phyloP scores from a whole-genome alignment of 2,113 vertebrate genomes.

The Takifugu bimaculatus region DNA sequence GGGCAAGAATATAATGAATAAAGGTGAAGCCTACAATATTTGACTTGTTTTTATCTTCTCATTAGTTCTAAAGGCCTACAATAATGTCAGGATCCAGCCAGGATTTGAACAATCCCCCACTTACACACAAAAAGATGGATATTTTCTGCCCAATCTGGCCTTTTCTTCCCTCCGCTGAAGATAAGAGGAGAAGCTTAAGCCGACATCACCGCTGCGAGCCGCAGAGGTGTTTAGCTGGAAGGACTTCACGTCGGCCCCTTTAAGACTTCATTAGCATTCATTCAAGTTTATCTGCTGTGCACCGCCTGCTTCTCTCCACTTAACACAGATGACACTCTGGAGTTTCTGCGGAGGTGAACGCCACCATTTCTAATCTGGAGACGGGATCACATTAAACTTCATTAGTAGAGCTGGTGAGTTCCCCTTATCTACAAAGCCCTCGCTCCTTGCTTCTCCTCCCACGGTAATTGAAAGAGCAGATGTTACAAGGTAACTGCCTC shows the following conservation, averaged over 20 bases:
- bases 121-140: background rate
- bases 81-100: background rate
- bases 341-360: constrained; percentile 30
- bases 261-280: constrained; percentile 30
- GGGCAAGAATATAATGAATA: background rate
- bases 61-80: background rate
- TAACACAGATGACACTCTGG: constrained; percentile 25
- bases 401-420: constrained; percentile 50
- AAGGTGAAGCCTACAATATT: no score
- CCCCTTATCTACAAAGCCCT: constrained; percentile 59
- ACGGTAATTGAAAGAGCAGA: constrained; percentile 62
- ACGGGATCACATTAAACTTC: constrained; percentile 48
- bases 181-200: constrained; percentile 3
- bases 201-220: background rate
- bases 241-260: constrained; percentile 19
- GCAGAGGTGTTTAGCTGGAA: constrained; percentile 9
- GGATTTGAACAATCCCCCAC: background rate
- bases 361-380: constrained; percentile 26
- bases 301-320: constrained; percentile 29
- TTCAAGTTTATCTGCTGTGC: constrained; percentile 39
- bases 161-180: background rate
- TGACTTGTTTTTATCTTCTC: constrained; percentile 12
- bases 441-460: constrained; percentile 12
- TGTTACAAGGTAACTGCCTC: constrained; percentile 63
- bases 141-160: background rate